Evolutionary conservation across 2,113 vertebrate genomes (phyloP), one percentile per base, ranked within the genome.

Genomic region (Lutjanus erythropterus): DNA sequence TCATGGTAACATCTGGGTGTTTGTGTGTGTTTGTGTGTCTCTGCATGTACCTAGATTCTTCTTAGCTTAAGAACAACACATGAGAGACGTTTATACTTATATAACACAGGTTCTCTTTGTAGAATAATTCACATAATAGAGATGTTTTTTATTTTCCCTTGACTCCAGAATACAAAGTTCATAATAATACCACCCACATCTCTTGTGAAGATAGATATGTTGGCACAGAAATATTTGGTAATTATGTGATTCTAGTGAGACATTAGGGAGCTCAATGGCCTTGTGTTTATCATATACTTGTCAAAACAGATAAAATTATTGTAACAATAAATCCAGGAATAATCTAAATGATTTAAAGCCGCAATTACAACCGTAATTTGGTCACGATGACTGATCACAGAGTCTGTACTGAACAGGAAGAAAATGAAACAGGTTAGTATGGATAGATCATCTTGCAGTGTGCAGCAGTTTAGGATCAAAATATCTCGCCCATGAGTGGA

Each of bases 241-340:
- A 84, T 74, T 61, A 39, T 68, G 37, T 60, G 44, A 89, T 81
- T 71, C 52, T 46, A 61, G 39, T 44, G 47, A 53, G 52, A 67
- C 52, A 73, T 72, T 64, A 75, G 15, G 41, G 39, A 69, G 52
- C 72, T 80, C 27, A 78, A 71, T 35, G 21, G 25, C 53, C 16
- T 75, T 68, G 31, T 66, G 72, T 84, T 67, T 41, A 65, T 18
- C 58, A 67, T 66, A 66, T 81, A 47, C 69, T 64, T 83, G 73
- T 67, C 84, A 83, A 75, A 83, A 73, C 73, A 83, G 25, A 19
- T 64, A 71, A 55, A 78, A 70, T 44, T 21, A 78, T 77, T 70
- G 42, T 70, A 50, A 55, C 21, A 44, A 65, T 82, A 70, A 52
- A 77, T 71, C 46, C 19, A 73, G 10, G 10, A 47, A 72, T 75